A percentile compares a stretch with the other conserved stretches of the same genome.
phyloP scores from a whole-genome alignment of 2,888 invertebrate genomes.

The Cantharis flavilabris region DNA sequence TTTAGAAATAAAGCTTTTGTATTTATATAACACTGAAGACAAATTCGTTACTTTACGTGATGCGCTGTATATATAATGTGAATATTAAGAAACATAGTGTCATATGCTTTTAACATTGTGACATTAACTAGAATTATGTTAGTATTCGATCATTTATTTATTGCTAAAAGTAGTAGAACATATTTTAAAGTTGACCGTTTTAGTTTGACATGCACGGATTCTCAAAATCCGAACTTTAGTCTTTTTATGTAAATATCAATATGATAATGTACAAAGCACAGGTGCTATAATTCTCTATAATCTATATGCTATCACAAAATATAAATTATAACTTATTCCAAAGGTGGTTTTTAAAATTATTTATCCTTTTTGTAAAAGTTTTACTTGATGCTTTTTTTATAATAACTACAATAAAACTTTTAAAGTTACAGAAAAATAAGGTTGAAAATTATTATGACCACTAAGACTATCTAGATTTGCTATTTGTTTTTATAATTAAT shows the following conservation, averaged over 20 bases:
- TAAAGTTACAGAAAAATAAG: too few relatives aligned
- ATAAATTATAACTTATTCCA: too few relatives aligned
- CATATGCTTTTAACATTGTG: neutral
- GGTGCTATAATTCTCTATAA: neutral
- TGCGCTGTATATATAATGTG: neutral
- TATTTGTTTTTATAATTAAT: too few relatives aligned
- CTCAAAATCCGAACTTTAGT: neutral
- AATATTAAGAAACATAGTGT: neutral
- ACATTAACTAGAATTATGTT: neutral
- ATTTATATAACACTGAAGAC: neutral
- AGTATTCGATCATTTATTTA: neutral
- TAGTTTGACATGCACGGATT: neutral
- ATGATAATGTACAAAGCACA: too few relatives aligned
- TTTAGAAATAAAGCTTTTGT: neutral
- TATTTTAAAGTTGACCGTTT: neutral
- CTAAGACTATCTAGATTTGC: too few relatives aligned
- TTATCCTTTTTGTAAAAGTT: too few relatives aligned
- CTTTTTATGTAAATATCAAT: neutral
- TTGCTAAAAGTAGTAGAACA: neutral
- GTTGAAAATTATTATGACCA: too few relatives aligned
- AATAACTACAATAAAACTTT: too few relatives aligned
- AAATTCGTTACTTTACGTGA: neutral
- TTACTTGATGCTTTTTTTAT: too few relatives aligned
- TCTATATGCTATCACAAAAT: neutral
- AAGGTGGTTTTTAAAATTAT: too few relatives aligned